Base-by-base conservation (phyloP, 1,140 invertebrate species). In the Oncopodura yosiiana region DNA sequence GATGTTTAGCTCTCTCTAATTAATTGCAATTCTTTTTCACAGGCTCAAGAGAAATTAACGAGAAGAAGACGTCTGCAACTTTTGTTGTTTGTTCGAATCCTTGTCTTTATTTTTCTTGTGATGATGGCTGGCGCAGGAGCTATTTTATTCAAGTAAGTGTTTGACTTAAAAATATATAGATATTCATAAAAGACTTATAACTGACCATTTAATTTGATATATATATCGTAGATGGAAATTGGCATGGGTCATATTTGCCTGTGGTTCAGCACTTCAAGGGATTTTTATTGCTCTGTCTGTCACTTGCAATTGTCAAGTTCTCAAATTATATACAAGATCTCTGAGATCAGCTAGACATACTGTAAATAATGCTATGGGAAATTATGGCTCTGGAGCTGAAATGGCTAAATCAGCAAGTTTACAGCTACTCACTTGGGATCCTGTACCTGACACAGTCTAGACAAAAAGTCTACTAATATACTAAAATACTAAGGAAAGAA, bases 251-350 rank as follows among this genome's bases (percentile, higher is more conserved):
- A 66, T 69, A 12, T 77, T 73, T 65, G 71, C 74, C 61, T 66
- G 74, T 14, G 66, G 67, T 18, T 72, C 74, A 57, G 64, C 66
- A 8, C 65, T 75, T 60, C 74, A 81, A 70, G 80, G 80, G 23
- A 73, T 81, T 32, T 69, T 78, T 27, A 74, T 81, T 9, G 75
- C 80, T 3, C 67, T 81, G 54, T 73, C 77, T 46, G 79, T 81
- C 46, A 79, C 79, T 6, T 81, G 80, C 67, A 81, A 81, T 67
- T 80, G 78, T 66, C 73, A 75, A 65, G 74, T 77, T 27, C 65
- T 77, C 30, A 75, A 75, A 58, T 67, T 77, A 27, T 77, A 77
- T 65, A 71, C 75, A 24, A 57, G 66, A 49, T 56, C 64, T 19
- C 45, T 61, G 18, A 34, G 58, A 8, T 34, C 53, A 2, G 37